Base-by-base conservation (phyloP, 2,888 invertebrate species). In the Eustalomyia histrio region DNA sequence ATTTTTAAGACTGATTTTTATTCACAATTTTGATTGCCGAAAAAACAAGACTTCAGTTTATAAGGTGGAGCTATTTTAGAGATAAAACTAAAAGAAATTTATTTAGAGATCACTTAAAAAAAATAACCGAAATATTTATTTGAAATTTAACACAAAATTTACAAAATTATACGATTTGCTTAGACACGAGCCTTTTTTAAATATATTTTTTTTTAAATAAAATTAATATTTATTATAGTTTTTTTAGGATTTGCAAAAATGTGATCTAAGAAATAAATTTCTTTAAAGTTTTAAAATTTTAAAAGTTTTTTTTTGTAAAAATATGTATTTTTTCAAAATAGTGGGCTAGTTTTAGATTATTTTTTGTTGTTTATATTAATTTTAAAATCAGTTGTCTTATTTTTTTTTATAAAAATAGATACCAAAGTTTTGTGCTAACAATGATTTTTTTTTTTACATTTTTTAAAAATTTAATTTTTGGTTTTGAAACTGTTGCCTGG, bases 391-490 rank as follows among this genome's bases (percentile, higher is more conserved):
- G 64, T 79, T 82, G 76, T 17, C 52, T 63, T 71, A 39, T 21
- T 33, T 52, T 68, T 8, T 57, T 71, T 73, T 84, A 84, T 80
- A 85, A 85, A 84, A 85, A 83, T 84, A 84, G 82, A 84, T 84
- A 83, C 84, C 83, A 85, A 76, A 84, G 83, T 84, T 81, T 80
- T 73, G 39, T 83, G 83, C 82, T 71, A 83, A 72, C 82, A 79
- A 79, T 76, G 53, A 80, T 50, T 71, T 47, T 75, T 69, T 60
- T 50, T 71, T 47, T 75, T 69, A 55, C 16, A 18, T 53, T 60
- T 80, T 43, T 64, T 43, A 43, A 14, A 35, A 29, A 75, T 47
- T 43, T 74, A 72, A 21, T n/a, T 60, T 72, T 74, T 80, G 55
- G 78, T 84, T 83, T 80, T 81, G 83, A 83, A 83, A 80, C 84